Percentiles rank a stretch among this genome's conserved stretches.
phyloP scores from a whole-genome alignment of 2,888 invertebrate genomes.

The Entomobrya multifasciata region DNA sequence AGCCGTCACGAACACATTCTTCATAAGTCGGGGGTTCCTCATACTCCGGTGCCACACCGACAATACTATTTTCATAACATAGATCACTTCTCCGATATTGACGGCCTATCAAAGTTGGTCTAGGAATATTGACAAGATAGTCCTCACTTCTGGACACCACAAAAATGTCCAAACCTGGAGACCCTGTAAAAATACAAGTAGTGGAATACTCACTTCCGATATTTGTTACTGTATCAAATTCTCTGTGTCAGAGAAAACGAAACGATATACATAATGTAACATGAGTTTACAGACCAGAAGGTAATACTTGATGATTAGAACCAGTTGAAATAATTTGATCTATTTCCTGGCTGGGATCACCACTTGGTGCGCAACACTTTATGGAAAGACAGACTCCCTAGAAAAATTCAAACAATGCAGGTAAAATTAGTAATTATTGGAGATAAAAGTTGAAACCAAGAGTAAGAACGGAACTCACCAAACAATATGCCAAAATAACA shows the following conservation, averaged over 20 bases:
- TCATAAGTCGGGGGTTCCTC: constrained; percentile 62
- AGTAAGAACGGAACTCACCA: constrained; percentile 28
- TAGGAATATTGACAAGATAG: constrained; percentile 29
- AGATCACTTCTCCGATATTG: neutral
- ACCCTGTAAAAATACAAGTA: too few relatives aligned
- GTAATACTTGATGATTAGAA: too few relatives aligned
- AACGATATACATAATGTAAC: too few relatives aligned
- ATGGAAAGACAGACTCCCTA: constrained; percentile 49
- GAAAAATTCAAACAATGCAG: neutral
- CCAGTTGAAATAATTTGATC: too few relatives aligned
- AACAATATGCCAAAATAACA: constrained; percentile 19
- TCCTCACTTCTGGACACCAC: constrained; percentile 55
- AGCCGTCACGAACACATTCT: constrained; percentile 43
- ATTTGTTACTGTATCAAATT: too few relatives aligned
- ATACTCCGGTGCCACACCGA: constrained; percentile 55
- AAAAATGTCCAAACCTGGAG: constrained; percentile 42
- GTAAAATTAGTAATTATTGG: too few relatives aligned
- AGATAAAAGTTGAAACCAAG: too few relatives aligned
- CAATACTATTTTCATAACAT: neutral
- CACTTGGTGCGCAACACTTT: constrained; percentile 50
- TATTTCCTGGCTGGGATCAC: too few relatives aligned
- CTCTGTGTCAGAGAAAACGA: too few relatives aligned
- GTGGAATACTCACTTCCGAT: too few relatives aligned
- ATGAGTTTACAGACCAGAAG: too few relatives aligned
- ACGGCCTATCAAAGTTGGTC: constrained; percentile 30